A percentile compares a stretch with the other conserved stretches of the same genome.
Conservation (phyloP, 2,797 vertebrate genomes). For the Cyprinodon diabolis region DNA sequence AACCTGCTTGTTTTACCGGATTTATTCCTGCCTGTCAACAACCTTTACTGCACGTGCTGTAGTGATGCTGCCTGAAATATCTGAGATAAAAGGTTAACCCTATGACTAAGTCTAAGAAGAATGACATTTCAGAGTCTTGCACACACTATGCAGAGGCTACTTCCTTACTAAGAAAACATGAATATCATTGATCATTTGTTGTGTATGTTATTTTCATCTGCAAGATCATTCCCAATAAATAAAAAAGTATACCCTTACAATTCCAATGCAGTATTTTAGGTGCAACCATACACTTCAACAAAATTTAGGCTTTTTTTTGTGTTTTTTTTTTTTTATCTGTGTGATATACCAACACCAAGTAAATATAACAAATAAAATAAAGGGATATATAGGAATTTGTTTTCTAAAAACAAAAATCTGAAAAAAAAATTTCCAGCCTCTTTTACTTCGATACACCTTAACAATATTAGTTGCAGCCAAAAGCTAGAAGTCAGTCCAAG, state of each 20-base stretch:
- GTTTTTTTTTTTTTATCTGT: neutral
- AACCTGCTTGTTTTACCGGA: constrained; percentile 27
- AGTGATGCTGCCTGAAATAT: constrained; percentile 38
- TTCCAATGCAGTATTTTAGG: neutral
- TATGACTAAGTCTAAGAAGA: constrained; percentile 35
- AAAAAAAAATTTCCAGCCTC: neutral
- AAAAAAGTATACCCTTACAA: neutral
- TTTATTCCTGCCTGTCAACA: constrained; percentile 47
- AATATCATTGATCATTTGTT: neutral
- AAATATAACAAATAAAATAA: neutral
- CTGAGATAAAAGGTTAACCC: constrained; percentile 39
- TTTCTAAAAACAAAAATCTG: neutral
- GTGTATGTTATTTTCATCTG: neutral
- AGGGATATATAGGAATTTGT: neutral
- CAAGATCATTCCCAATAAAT: neutral
- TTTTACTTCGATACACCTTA: neutral
- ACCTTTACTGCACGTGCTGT: constrained; percentile 33
- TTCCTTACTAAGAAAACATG: constrained; percentile 15
- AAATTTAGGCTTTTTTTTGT: neutral
- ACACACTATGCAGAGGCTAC: neutral
- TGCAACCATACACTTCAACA: neutral
- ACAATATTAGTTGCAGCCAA: neutral
- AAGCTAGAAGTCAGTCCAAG: neutral
- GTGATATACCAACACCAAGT: neutral
- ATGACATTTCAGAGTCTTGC: constrained; percentile 24